These are phyloP conservation scores for Spinus pinus DNA, from an alignment of 2,797 vertebrate genomes.

Conservation along the genomic window DNA sequence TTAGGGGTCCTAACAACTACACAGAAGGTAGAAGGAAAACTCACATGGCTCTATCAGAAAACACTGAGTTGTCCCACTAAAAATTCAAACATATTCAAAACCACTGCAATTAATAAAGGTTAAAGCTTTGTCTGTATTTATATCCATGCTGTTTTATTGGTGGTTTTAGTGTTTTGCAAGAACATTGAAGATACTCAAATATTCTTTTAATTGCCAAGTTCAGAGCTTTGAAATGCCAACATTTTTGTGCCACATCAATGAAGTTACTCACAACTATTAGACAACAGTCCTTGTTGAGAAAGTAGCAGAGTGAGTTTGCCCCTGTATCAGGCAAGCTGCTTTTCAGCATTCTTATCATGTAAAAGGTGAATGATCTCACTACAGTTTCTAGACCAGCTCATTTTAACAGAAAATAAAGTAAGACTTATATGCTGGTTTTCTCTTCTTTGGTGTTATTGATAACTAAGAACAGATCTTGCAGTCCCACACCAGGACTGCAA, in stretches of 20 bases:
- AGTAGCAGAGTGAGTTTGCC: not conserved
- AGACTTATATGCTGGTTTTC: not conserved
- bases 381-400: not conserved
- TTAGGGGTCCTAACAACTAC: not conserved
- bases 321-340: not conserved
- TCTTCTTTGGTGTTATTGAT: not conserved
- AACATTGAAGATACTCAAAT: not conserved
- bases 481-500: not conserved
- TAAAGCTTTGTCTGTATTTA: not conserved
- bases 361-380: not conserved
- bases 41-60: not conserved
- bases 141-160: not conserved
- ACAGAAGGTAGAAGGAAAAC: not conserved
- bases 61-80: not conserved
- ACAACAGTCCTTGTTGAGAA: not conserved
- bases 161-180: not conserved
- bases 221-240: not conserved
- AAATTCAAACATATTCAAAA: not conserved
- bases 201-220: not conserved
- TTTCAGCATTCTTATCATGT: not conserved
- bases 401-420: not conserved
- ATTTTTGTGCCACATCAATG: not conserved
- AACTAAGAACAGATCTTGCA: not conserved
- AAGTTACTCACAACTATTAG: not conserved
- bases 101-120: not conserved